Evolutionary conservation across 2,888 invertebrate species (phyloP), one percentile per base, ranked within the genome.

Genomic region (Lasioglossum calceatum): DNA sequence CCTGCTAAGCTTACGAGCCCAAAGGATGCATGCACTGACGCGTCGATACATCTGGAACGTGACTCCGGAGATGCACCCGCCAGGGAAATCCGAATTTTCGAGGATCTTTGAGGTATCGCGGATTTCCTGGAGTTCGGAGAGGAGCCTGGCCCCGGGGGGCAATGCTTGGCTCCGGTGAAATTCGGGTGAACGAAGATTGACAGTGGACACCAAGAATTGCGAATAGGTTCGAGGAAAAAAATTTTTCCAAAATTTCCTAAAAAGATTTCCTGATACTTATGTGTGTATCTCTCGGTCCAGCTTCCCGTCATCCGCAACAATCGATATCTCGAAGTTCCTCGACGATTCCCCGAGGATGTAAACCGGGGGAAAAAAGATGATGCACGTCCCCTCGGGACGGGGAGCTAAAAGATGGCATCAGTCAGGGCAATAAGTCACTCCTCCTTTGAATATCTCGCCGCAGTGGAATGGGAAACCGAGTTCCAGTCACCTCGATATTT

Each of bases 401-500:
- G 32, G 3, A 19, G 67, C 23, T 54, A 23, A 67, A 67, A 67
- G 67, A 16, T 36, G 67, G 67, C 36, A 67, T 36, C 67, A 16
- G 36, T 67, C 67, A 19, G 67, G 67, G 36, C 67, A 36, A 67
- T 67, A 67, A 67, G 67, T 67, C 67, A 67, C 67, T 19, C 36
- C 67, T 36, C 36, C 36, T 67, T 67, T 67, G 67, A 67, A 67
- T 67, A 19, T 67, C 36, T 36, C 36, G 36, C 36, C 8, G 32
- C 64, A n/a, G 3, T n/a, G 54, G 23, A 3, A 54, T n/a, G 67
- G 36, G 32, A 36, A 32, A 27, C 64, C 64, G 64, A 64, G 64
- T 23, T 67, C 67, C 67, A 67, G 82, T 73, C 73, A 73, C 64
- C n/a, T 16, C 64, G 50, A 80, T 82, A 67, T 82, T 74, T 81